phyloP scores from a whole-genome alignment of 2,797 vertebrate genomes.

The Myripristis jacobus region DNA sequence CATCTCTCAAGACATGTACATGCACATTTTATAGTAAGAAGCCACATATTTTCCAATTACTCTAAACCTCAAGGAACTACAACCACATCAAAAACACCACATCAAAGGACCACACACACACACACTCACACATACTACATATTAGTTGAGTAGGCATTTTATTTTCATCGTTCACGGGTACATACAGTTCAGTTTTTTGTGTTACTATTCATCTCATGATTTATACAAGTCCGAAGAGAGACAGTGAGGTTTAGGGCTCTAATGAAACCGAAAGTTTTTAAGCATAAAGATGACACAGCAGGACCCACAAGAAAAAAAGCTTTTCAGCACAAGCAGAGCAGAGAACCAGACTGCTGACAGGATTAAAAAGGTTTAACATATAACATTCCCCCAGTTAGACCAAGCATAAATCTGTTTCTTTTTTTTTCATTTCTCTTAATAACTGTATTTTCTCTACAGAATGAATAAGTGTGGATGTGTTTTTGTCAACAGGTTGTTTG shows the following conservation, averaged over 20 bases:
- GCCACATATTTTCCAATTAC: no score
- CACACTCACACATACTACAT: not conserved
- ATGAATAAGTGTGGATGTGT: constrained; percentile 34
- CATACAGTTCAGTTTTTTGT: constrained; percentile 31
- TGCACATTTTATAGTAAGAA: no score
- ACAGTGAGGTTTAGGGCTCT: constrained; percentile 30
- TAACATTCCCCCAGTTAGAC: constrained; percentile 42
- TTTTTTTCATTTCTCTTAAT: constrained; percentile 26
- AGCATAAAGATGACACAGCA: constrained; percentile 46
- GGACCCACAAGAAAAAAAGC: constrained; percentile 33
- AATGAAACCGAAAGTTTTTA: constrained; percentile 42
- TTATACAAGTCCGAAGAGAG: constrained; percentile 41
- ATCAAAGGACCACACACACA: not conserved
- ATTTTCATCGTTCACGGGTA: constrained; percentile 38
- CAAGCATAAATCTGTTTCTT: constrained; percentile 41
- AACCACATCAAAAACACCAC: not conserved
- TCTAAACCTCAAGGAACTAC: not conserved
- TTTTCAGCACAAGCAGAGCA: constrained; percentile 29
- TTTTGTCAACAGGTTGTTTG: constrained; percentile 29
- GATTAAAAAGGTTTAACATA: constrained; percentile 38
- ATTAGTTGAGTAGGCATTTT: constrained; percentile 30
- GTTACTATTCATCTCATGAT: constrained; percentile 25
- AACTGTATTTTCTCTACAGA: constrained; percentile 34
- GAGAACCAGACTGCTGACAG: constrained; percentile 31
- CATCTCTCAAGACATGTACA: not conserved